Conservation (phyloP, 2,888 invertebrate species). For the Noctua janthe region DNA sequence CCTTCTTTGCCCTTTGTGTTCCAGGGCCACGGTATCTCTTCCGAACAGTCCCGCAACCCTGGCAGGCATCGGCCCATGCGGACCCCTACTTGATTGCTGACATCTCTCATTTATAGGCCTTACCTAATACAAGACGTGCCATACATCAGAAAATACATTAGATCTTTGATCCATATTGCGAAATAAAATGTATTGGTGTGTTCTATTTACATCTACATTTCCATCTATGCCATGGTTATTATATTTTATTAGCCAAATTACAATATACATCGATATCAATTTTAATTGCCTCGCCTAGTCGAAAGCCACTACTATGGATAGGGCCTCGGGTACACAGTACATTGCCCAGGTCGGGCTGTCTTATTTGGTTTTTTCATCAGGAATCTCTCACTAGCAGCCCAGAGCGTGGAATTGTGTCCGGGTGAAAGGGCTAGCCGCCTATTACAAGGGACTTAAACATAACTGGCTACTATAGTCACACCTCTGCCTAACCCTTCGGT, state of each 20-base stretch:
- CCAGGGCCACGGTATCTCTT: too few species aligned
- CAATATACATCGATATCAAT: not conserved
- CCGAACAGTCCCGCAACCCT: too few species aligned
- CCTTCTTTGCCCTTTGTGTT: too few species aligned
- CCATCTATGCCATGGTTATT: constrained; percentile 28
- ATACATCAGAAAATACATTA: constrained; percentile 3
- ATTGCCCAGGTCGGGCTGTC: not conserved
- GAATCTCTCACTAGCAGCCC: not conserved
- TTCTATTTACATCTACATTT: not conserved
- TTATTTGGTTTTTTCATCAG: not conserved
- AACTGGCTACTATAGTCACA: too few species aligned
- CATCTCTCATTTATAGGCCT: not conserved
- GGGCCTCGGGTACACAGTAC: not conserved
- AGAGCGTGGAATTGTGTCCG: not conserved
- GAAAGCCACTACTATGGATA: not conserved
- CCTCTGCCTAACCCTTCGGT: too few species aligned
- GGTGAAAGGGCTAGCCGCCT: not conserved
- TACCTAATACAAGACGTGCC: constrained; percentile 27
- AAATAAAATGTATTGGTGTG: not conserved
- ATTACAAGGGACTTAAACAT: not conserved
- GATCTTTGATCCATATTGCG: constrained; percentile 2
- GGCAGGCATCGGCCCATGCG: too few species aligned
- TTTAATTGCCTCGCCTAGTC: not conserved
- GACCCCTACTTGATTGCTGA: too few species aligned
- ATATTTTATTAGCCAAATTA: not conserved